Evolutionary conservation across 2,797 vertebrate species (phyloP), one percentile per base, ranked within the genome.

Genomic region (Chelonia mydas): DNA sequence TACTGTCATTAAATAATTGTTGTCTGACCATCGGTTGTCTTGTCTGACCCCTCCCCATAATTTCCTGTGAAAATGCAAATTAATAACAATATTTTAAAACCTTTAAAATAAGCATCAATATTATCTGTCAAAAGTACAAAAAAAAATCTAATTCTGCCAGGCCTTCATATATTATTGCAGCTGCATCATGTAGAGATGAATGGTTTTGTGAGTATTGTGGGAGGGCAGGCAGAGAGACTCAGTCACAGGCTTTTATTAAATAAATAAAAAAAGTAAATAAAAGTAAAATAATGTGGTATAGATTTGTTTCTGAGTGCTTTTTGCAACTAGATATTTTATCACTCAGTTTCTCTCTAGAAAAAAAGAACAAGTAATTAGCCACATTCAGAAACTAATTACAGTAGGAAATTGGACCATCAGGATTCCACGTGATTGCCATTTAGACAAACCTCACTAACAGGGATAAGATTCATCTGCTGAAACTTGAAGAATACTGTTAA

Each of bases 371-470:
- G 94, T 95, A 96, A 94, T 65, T 65, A 89, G 59, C 68, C 54
- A 90, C 65, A 91, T 96, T 94, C 82, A 91, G 83, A 88, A 97
- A 86, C 94, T 96, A 97, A 97, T 97, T 96, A 84, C 57, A 93
- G 74, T 87, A 93, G 90, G 92, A 77, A 97, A 96, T 90, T 93
- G 96, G 93, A 84, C 65, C 87, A 96, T 94, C 59, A 94, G 92
- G 91, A 96, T 93, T 93, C 88, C 84, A 95, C 95, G 97, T 95
- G 82, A 95, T 90, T 95, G 87, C 19, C 84, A 93, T 94, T 90
- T 96, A 96, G 77, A 45, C 84, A 95, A 94, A 93, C 7, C 10
- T 93, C 89, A 86, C n/a, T 81, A 76, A 76, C 49, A 96, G 59
- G 50, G 94, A 10, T 45, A 87, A 94, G 33, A 84, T 85, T 78